Evolutionary conservation across 2,888 invertebrate genomes (phyloP), one percentile per base, ranked within the genome.

Genomic region (Callyntrura sp.): DNA sequence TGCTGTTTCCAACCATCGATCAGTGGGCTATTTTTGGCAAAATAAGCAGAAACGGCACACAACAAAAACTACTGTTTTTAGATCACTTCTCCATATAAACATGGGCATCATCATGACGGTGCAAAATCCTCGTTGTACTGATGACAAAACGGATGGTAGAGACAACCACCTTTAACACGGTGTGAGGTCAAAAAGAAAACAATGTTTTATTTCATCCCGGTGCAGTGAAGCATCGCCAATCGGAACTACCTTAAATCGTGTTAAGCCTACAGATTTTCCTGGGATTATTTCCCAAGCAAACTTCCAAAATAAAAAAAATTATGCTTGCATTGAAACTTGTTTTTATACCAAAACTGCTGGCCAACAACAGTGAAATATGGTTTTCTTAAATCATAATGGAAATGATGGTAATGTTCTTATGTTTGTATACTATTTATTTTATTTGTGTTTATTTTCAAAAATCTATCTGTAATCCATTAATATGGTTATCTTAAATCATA

Each of bases 391-490:
- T n/a, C n/a, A n/a, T n/a, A n/a, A n/a, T n/a, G 20, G 6, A 20
- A 5, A 5, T 6, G 20, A 60, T 20, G 20, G 5, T 20, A 60
- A 60, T 60, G 60, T 11, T 60, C n/a, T 73, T 73, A 73, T 45
- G 20, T 11, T 55, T 23, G 14, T 55, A 25, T 51, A 12, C n/a
- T 68, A 14, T 11, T 2, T n/a, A n/a, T 70, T 9, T 28, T 35
- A 43, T 60, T 45, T 28, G 12, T 60, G 45, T 23, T 65, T 79
- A 68, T 73, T 20, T 20, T 45, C 43, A 17, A 45, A 68, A 87
- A 87, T 87, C 87, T 81, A 87, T 87, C 86, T 79, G 62, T 86
- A 86, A 86, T 86, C 87, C 87, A 87, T 73, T 87, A 87, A 87
- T 87, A 82, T 73, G n/a, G n/a, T n/a, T n/a, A n/a, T n/a, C n/a